Evolutionary conservation across 2,888 invertebrate species (phyloP).

Genomic region (Hymenopus coronatus): DNA sequence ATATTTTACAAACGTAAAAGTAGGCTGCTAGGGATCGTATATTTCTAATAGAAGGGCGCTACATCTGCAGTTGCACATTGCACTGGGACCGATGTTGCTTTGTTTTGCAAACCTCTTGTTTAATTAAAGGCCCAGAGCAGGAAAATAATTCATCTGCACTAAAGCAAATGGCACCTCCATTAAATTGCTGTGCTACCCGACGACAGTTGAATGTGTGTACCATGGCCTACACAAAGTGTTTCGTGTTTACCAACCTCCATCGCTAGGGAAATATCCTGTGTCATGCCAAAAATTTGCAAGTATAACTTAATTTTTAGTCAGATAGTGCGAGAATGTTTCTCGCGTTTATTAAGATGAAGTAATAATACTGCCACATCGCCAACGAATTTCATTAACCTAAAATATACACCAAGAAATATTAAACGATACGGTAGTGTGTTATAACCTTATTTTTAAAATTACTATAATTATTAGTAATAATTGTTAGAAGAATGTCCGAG

Average conservation of each 20-base stretch:
- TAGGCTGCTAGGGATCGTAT: not conserved
- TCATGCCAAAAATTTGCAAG: too few relatives aligned
- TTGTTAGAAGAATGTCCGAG: too few relatives aligned
- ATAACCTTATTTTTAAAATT: too few relatives aligned
- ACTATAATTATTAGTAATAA: too few relatives aligned
- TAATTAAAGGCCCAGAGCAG: not conserved
- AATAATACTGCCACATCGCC: too few relatives aligned
- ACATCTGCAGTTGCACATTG: not conserved
- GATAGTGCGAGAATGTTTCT: too few relatives aligned
- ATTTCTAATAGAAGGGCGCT: not conserved
- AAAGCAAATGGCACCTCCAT: not conserved
- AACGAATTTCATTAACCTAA: too few relatives aligned
- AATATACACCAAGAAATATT: too few relatives aligned
- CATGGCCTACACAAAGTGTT: not conserved
- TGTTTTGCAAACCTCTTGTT: not conserved
- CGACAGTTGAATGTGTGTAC: not conserved
- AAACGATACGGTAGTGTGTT: too few relatives aligned
- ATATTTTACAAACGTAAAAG: too few relatives aligned
- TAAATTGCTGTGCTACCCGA: not conserved
- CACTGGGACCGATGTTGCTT: not conserved
- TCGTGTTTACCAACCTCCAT: not conserved
- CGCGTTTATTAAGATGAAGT: too few relatives aligned
- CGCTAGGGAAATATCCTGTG: not conserved
- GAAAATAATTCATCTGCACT: not conserved
- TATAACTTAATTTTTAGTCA: too few relatives aligned